A percentile compares a stretch with the other conserved stretches of the same genome.
Evolutionary conservation across 30 jellyfish, hydroid and myxozoan genomes (phyloP).

Genomic region (Clytia hemisphaerica): DNA sequence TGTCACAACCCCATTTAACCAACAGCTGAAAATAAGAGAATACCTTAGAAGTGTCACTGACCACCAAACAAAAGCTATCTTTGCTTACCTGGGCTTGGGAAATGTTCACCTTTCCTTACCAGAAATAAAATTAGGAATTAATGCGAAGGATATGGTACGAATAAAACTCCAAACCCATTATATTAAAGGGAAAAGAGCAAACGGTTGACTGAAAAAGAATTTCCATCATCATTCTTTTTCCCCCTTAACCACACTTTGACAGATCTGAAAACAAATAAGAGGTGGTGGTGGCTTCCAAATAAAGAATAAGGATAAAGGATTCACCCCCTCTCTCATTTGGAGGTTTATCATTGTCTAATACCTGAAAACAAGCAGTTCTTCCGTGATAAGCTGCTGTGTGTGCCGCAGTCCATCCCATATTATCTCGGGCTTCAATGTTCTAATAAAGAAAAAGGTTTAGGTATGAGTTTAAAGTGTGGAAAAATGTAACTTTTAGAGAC

Average conservation of each 20-base stretch:
- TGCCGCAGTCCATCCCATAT: constrained; percentile 69
- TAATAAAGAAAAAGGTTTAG: neutral
- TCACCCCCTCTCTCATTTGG: neutral
- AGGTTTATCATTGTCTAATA: neutral
- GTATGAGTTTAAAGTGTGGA: no score
- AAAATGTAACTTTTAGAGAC: no score
- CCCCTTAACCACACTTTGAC: no score
- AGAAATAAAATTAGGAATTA: neutral
- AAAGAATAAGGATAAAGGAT: neutral
- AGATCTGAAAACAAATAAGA: no score
- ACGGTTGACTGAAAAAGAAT: no score
- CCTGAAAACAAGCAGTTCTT: constrained; percentile 79
- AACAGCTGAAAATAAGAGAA: constrained; percentile 30
- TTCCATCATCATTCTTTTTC: no score
- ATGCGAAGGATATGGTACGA: neutral
- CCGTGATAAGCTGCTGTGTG: constrained; percentile 90
- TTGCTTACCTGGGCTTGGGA: no score
- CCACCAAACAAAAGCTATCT: no score
- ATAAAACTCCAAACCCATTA: neutral
- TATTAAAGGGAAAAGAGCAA: no score
- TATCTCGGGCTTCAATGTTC: constrained; percentile 63
- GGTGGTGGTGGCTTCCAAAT: neutral
- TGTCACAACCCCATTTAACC: constrained; percentile 66
- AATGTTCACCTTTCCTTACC: no score
- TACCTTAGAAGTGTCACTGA: no score